Evolutionary conservation across 1,140 invertebrate genomes (phyloP), one percentile per base, ranked within the genome.

Genomic region (Drosophila malerkotliana): DNA sequence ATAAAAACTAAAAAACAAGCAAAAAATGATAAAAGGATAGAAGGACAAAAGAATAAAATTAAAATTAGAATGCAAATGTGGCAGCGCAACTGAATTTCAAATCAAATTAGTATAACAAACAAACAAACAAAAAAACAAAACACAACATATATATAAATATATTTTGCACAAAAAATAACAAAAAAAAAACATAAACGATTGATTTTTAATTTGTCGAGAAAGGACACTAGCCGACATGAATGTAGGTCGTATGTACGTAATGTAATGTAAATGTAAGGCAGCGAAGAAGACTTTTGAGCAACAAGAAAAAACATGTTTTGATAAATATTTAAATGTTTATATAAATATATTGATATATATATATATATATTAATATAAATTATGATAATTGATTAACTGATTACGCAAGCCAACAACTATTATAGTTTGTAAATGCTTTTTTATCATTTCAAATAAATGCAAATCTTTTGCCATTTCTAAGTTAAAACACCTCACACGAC

Each of bases 321-420:
- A 85, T 87, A 85, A 85, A 85, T 85, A 85, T 85, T 85, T 85
- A 85, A 85, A 85, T 85, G 82, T 85, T 85, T 85, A 85, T 85
- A 85, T 74, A 68, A 73, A 62, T 55, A 71, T 73, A 73, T 71
- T 21, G 15, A 71, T 73, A 75, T 64, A 73, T 74, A 55, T 61
- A 72, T 51, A 72, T 79, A 79, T 73, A 74, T 64, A 74, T 75
- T 68, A 72, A 73, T 52, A 72, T 79, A 79, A 75, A 67, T 75
- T 75, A 76, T 76, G 48, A 81, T 80, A 76, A 79, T 79, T 79
- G 68, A 81, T 81, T 77, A 79, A 80, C 66, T 82, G 81, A 85
- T 81, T 85, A 85, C 62, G 77, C 81, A 81, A 87, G 78, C 81
- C 81, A 85, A 85, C 81, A 85, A 85, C 81, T 87, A 85, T 85